A percentile compares a stretch with the other conserved stretches of the same genome.
phyloP scores from a whole-genome alignment of 2,113 vertebrate genomes.

The Archocentrus centrarchus region DNA sequence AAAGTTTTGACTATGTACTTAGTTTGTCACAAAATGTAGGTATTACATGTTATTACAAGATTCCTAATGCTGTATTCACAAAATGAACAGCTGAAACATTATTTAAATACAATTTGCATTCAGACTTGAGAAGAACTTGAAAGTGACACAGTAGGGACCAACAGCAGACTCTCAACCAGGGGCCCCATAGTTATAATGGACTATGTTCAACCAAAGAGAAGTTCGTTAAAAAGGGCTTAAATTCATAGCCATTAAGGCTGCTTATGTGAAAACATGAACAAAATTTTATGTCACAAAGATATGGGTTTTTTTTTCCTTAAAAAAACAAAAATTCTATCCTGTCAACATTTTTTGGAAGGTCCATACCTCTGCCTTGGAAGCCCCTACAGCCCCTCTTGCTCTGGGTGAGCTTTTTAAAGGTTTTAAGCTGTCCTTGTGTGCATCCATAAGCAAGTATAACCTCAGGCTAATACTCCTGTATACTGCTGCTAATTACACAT shows the following conservation, averaged over 20 bases:
- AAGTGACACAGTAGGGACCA: not conserved
- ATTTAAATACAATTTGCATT: not conserved
- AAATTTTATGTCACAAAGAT: not conserved
- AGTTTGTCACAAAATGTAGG: not conserved
- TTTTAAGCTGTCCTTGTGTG: not conserved
- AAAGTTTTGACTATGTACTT: no score
- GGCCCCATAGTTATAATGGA: not conserved
- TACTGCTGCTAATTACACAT: no score
- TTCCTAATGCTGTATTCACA: not conserved
- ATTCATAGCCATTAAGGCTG: not conserved
- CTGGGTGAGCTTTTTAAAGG: not conserved
- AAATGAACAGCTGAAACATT: not conserved
- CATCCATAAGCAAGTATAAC: not conserved
- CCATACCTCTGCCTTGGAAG: not conserved
- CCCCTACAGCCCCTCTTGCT: not conserved
- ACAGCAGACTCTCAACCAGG: not conserved
- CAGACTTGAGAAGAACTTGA: not conserved
- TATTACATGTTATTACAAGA: not conserved
- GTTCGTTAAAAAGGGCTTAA: not conserved
- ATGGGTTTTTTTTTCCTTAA: not conserved
- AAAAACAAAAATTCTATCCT: not conserved
- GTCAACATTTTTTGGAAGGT: not conserved
- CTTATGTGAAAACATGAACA: not conserved
- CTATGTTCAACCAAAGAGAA: not conserved
- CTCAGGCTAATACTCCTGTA: no score